Base-by-base conservation (phyloP, 1,140 invertebrate genomes). In the Eriocheir sinensis region DNA sequence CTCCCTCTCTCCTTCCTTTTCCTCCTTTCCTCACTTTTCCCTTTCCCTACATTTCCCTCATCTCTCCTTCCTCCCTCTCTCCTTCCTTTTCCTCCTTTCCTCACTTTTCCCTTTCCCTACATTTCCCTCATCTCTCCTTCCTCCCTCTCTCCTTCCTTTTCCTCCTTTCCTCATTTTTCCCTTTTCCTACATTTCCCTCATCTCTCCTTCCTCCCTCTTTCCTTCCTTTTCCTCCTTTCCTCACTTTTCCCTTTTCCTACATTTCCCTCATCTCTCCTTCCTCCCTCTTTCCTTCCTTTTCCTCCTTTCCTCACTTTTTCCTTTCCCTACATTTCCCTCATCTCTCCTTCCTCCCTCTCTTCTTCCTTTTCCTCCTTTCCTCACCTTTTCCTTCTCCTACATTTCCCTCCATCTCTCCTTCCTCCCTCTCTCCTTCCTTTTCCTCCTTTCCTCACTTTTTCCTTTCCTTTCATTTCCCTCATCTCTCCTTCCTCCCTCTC, bases 71-170 rank as follows among this genome's bases (percentile, higher is more conserved):
- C 60, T 72, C 60, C n/a, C 60, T 72, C 60, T 72, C 60, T 72
- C 60, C n/a, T n/a, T 72, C 60, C 12, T n/a, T 72, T n/a, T 72
- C 60, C n/a, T n/a, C n/a, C 60, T 72, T n/a, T 72, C 60, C 60
- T 72, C 60, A 15, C 60, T 72, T n/a, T 72, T 15, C n/a, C 60
- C 81, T 83, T 83, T 83, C 36, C 81, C 81, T 83, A 6, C 81
- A 83, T 83, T 30, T 34, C 81, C 9, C 81, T 83, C 81, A 30
- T n/a, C n/a, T n/a, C n/a, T n/a, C 8, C 81, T 34, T 83, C n/a
- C 81, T 83, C 81, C 60, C n/a, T 72, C 60, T n/a, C n/a, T 72
- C 60, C 60, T 72, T n/a, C 60, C n/a, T 72, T n/a, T 72, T n/a
- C n/a, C 60, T n/a, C 12, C 60, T n/a, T n/a, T 72, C 60, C 60